Conservation (phyloP, 1,140 invertebrate species). For the Sitophilus oryzae region DNA sequence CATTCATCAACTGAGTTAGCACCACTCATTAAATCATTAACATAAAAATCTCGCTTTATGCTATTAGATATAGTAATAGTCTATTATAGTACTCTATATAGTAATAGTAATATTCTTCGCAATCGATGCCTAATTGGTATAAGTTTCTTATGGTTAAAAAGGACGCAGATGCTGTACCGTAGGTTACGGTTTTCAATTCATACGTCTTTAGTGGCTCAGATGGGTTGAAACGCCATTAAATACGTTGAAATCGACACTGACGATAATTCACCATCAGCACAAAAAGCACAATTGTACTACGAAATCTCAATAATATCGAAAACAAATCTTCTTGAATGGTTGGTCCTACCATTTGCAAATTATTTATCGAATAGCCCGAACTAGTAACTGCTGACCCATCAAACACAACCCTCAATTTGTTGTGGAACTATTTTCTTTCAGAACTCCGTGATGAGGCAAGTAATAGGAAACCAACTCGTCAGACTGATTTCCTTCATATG, state of each 20-base stretch:
- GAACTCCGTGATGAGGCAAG: slow-evolving; percentile 44
- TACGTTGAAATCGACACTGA: slow-evolving; percentile 22
- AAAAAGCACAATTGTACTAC: slow-evolving; percentile 39
- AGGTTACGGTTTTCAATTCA: slow-evolving; percentile 37
- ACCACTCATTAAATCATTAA: slow-evolving; percentile 45
- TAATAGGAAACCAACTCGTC: slow-evolving; percentile 28
- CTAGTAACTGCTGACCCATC: slow-evolving; percentile 31
- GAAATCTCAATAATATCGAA: slow-evolving; percentile 43
- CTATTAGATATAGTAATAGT: background rate
- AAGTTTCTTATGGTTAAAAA: slow-evolving; percentile 25
- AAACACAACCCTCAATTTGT: too few species aligned
- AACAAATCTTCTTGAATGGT: slow-evolving; percentile 33
- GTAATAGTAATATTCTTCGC: background rate
- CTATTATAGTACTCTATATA: too few species aligned
- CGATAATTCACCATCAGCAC: slow-evolving; percentile 41
- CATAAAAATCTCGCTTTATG: slow-evolving; percentile 20
- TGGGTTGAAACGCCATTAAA: slow-evolving; percentile 27
- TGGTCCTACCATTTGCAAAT: slow-evolving; percentile 30
- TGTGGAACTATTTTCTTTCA: slow-evolving; percentile 34
- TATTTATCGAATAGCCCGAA: slow-evolving; percentile 32
- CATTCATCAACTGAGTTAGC: too few species aligned
- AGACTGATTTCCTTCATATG: slow-evolving; percentile 28
- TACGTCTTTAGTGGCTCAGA: slow-evolving; percentile 27
- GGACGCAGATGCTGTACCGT: slow-evolving; percentile 29
- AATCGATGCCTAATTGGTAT: slow-evolving; percentile 6